A percentile compares a stretch with the other conserved stretches of the same genome.
Conservation (phyloP, 2,113 vertebrate species). For the Tachycineta bicolor region DNA sequence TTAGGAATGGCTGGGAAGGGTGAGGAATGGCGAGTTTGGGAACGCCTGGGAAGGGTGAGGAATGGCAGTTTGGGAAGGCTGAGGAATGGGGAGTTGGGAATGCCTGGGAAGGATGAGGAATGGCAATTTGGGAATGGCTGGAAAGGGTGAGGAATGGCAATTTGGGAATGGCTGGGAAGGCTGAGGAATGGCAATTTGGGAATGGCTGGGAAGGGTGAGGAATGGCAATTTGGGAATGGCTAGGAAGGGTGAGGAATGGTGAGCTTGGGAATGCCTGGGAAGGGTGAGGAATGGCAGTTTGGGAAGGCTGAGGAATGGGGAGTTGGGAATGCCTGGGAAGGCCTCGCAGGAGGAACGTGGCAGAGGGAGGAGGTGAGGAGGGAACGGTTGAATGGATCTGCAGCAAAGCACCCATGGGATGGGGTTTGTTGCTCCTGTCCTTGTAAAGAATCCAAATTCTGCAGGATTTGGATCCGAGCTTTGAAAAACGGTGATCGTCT, state of each 20-base stretch:
- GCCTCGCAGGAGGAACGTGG: neutral
- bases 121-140: neutral
- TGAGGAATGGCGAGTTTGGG: neutral
- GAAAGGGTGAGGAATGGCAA: neutral
- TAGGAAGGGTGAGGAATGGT: no score
- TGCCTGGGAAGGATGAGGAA: fast-evolving
- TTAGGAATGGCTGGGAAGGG: fast-evolving
- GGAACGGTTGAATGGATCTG: neutral
- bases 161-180: neutral
- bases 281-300: neutral
- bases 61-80: no score
- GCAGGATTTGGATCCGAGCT: neutral
- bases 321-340: neutral
- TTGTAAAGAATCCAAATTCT: neutral
- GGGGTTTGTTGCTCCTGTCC: neutral
- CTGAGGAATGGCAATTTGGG: fast-evolving
- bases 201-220: neutral
- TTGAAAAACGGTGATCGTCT: fast-evolving
- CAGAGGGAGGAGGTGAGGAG: neutral
- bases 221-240: no score
- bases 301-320: no score
- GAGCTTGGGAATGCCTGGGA: neutral
- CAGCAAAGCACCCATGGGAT: neutral
- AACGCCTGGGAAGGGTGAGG: neutral
- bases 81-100: neutral